Evolutionary conservation across 1,140 invertebrate genomes (phyloP).

Genomic region (Drosophila mojavensis): DNA sequence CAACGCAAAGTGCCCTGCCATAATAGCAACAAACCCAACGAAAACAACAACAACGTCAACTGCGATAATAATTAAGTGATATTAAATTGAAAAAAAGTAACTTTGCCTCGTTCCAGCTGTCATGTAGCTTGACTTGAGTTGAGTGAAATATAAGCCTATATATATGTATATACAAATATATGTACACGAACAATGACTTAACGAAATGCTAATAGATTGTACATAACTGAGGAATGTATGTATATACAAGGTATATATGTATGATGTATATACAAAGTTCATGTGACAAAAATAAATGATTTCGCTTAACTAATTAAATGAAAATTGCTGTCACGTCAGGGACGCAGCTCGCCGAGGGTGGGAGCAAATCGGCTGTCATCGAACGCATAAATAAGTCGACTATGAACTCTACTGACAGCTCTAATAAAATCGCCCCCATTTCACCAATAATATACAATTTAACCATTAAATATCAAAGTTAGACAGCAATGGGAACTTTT

Average conservation of each 20-base stretch:
- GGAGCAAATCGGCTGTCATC: slow-evolving; percentile 10
- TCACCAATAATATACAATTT: slow-evolving; percentile 54
- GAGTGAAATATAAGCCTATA: not conserved
- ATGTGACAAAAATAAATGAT: slow-evolving; percentile 53
- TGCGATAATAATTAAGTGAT: slow-evolving; percentile 76
- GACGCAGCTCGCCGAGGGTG: not conserved
- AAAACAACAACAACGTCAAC: slow-evolving; percentile 42
- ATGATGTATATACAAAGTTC: slow-evolving; percentile 1
- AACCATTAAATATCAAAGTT: slow-evolving; percentile 56
- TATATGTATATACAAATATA: not conserved
- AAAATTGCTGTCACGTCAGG: slow-evolving; percentile 47
- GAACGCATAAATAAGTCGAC: slow-evolving; percentile 31
- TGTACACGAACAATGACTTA: slow-evolving; percentile 54
- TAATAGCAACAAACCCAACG: slow-evolving; percentile 40
- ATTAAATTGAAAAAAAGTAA: slow-evolving; percentile 78
- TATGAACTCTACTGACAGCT: slow-evolving; percentile 39
- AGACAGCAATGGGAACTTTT: slow-evolving; percentile 43
- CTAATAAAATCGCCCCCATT: slow-evolving; percentile 34
- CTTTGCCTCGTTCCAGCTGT: slow-evolving; percentile 57
- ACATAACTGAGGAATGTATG: slow-evolving; percentile 41
- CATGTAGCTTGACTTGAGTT: not conserved
- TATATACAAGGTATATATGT: not conserved
- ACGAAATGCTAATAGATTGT: slow-evolving; percentile 56
- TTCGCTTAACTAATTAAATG: slow-evolving; percentile 65
- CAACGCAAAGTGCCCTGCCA: slow-evolving; percentile 73